Conservation (phyloP, 2,797 vertebrate genomes). For the Sylvia borin region DNA sequence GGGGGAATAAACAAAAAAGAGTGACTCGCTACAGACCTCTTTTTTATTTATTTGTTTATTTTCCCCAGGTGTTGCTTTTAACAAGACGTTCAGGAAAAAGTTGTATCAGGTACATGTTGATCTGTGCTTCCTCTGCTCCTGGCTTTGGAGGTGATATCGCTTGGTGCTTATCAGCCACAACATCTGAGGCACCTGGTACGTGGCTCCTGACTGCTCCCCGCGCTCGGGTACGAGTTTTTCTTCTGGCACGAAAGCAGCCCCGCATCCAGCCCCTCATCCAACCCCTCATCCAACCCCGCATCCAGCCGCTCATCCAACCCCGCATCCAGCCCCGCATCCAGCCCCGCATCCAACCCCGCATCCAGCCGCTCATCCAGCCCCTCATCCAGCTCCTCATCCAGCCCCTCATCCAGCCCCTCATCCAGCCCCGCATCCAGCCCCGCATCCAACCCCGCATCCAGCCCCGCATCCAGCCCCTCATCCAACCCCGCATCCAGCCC, state of each 20-base stretch:
- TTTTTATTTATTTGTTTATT: not conserved
- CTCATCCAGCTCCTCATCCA: rapidly evolving
- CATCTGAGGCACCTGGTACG: not conserved
- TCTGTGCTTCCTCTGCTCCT: not conserved
- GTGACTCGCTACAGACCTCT: not conserved
- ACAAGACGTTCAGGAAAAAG: not conserved
- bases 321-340: not conserved
- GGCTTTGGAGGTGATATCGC: not conserved
- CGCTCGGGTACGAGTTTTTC: not conserved
- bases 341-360: rapidly evolving
- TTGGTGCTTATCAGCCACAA: not conserved
- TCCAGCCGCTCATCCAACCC: not conserved
- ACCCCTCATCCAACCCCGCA: not conserved
- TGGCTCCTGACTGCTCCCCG: not conserved
- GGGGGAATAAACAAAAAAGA: not conserved
- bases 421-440: not conserved
- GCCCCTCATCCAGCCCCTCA: rapidly evolving
- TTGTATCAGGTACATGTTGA: not conserved
- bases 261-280: not conserved
- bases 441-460: no score
- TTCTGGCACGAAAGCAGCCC: not conserved
- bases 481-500: not conserved
- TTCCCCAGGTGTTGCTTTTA: not conserved
- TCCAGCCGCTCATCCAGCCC: not conserved
- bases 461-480: not conserved